Percentiles rank a stretch among this genome's conserved stretches.
Conservation (phyloP, 1,140 invertebrate genomes). For the Tribolium madens region DNA sequence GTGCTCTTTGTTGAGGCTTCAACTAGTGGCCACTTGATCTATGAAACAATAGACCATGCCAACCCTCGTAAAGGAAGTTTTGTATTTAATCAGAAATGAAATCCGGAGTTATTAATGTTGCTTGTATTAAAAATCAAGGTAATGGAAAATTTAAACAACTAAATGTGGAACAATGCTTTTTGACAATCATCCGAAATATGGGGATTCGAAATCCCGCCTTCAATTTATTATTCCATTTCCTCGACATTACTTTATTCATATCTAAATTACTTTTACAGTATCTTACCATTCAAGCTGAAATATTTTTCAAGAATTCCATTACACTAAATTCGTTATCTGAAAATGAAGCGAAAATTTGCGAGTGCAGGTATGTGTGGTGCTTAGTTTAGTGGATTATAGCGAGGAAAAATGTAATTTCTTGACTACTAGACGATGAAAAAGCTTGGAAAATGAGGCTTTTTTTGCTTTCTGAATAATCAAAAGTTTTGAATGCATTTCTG, state of each 20-base stretch:
- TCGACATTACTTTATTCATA: constrained; percentile 28
- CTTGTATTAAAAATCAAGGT: not conserved
- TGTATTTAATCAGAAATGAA: constrained; percentile 25
- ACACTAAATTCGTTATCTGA: constrained; percentile 33
- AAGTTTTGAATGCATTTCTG: too few species aligned
- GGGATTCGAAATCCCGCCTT: constrained; percentile 16
- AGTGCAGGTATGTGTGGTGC: not conserved
- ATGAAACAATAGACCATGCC: constrained; percentile 31
- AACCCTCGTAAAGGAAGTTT: constrained; percentile 30
- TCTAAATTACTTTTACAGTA: constrained; percentile 37
- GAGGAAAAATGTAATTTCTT: not conserved
- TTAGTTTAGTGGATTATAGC: too few species aligned
- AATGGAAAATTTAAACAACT: constrained; percentile 19
- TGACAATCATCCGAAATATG: not conserved
- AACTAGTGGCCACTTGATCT: constrained; percentile 45
- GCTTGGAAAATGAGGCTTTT: too few species aligned
- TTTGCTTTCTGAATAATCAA: too few species aligned
- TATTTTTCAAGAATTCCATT: constrained; percentile 32
- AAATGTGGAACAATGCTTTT: constrained; percentile 5
- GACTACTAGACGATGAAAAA: too few species aligned
- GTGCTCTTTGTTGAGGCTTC: constrained; percentile 28
- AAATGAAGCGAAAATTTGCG: constrained; percentile 3
- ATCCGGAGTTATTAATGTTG: constrained; percentile 28
- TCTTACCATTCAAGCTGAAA: constrained; percentile 22
- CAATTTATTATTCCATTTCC: constrained; percentile 39